Evolutionary conservation across 2,797 vertebrate genomes (phyloP).

Genomic region (Acanthopagrus latus): DNA sequence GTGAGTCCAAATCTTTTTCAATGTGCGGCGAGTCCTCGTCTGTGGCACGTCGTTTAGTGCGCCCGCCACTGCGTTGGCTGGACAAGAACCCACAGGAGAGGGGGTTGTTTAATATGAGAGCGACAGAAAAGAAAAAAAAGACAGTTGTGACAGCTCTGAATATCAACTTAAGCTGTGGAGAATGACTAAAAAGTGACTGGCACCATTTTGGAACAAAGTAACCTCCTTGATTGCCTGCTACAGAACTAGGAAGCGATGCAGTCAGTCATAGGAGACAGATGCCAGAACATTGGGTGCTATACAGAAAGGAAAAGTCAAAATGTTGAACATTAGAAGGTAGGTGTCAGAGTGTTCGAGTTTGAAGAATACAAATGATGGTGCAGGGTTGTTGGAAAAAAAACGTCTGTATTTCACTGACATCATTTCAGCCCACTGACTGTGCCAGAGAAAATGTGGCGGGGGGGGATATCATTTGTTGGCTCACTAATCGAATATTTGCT

Average conservation of each 20-base stretch:
- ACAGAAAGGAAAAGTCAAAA: constrained; percentile 16
- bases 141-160: constrained; percentile 48
- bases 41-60: constrained; percentile 23
- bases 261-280: constrained; percentile 43
- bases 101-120: constrained; percentile 35
- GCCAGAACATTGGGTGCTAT: constrained; percentile 35
- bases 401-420: neutral
- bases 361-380: neutral
- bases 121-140: constrained; percentile 31
- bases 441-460: neutral
- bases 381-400: neutral
- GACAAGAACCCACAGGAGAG: constrained; percentile 37
- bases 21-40: constrained; percentile 14
- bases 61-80: constrained; percentile 6
- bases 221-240: constrained; percentile 36
- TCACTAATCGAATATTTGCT: neutral
- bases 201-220: constrained; percentile 42
- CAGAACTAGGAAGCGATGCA: constrained; percentile 28
- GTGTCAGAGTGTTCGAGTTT: constrained; percentile 26
- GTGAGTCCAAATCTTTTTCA: constrained; percentile 41
- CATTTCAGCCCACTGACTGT: neutral
- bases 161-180: constrained; percentile 33
- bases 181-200: constrained; percentile 45
- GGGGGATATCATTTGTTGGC: neutral
- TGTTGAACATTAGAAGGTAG: constrained; percentile 24